Evolutionary conservation across 2,888 invertebrate genomes (phyloP), one percentile per base, ranked within the genome.

Genomic region (Napeogenes inachia): DNA sequence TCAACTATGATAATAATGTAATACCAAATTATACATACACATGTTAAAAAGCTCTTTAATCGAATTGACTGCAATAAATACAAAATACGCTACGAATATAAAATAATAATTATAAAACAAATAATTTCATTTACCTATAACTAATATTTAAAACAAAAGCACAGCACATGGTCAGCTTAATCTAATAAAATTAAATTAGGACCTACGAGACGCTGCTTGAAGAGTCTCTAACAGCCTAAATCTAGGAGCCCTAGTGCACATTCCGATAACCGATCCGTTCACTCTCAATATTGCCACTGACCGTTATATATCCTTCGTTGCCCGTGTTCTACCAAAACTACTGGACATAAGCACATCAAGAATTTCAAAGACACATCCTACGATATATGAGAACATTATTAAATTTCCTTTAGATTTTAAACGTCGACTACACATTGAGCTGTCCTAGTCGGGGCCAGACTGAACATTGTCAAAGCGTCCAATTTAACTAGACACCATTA

Each of bases 91-190:
- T 85, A 82, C 73, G 72, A 79, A 82, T 69, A 79, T 77, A 79
- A 79, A 77, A 79, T 73, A 75, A 83, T 81, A 82, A 81, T 78
- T 61, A 66, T 69, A 73, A 75, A 87, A 87, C 82, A 85, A 84
- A 85, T 82, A 79, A 87, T 85, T 87, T 86, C 80, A 87, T 84
- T 87, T 84, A 84, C 81, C 82, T 88, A 87, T 73, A 79, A 81
- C 86, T 88, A 89, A 80, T 82, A 79, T 87, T 89, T 88, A 89
- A 90, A 90, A 89, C 88, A 85, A 88, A 90, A 90, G 88, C 90
- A 90, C 90, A 90, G 89, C 90, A 89, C 90, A 87, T 89, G 84
- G 85, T 90, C 89, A 87, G 89, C 89, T 89, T 90, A 90, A 76
- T 79, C 77, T 85, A 85, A 86, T 74, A 78, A 85, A 85, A 83